Base-by-base conservation (phyloP, 2,113 vertebrate species). In the Leptobrachium ailaonicum region DNA sequence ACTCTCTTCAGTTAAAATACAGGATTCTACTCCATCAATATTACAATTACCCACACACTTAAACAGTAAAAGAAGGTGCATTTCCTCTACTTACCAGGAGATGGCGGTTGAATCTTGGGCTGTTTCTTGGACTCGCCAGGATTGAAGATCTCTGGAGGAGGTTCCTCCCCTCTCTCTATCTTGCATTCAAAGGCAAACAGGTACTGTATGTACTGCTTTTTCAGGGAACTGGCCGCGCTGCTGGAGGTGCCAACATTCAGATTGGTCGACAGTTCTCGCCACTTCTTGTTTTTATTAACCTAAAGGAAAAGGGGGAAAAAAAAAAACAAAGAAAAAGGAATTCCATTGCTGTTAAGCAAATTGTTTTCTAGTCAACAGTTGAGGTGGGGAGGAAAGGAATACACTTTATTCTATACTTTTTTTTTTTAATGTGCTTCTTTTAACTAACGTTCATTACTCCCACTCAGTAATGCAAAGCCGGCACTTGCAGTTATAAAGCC, bases 231-330 rank as follows among this genome's bases (percentile, higher is more conserved):
- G 71, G 96, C 96, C 0, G 95, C 94, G 1, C 95, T 98, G 93
- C 96, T 98, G 0, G 97, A 98, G 0, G 96, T 97, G 53, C 97
- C 97, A 45, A 98, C 94, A 6, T 92, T 96, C 66, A 98, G 90
- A 77, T 84, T 93, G 83, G 92, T 92, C 78, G 96, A 92, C 87
- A 98, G 90, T 88, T 98, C 97, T 7, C 95, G 94, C 97, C 97
- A 98, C 89, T 98, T 98, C 89, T 98, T 98, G 91, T 97, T 98
- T 92, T 98, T 98, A 91, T 98, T 98, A 80, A 98, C 96, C 97
- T 98, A 88, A 8, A 60, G 50, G 11, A 6, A 54, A 54, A 54
- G 11, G 11, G 50, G 50, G 6, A 54, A 32, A 32, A 32, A n/a
- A n/a, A 47, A 50, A 50, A 50, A 50, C 4, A 50, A 69, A 66